Evolutionary conservation across 2,888 invertebrate genomes (phyloP).

Genomic region (Petrophora chlorosata): DNA sequence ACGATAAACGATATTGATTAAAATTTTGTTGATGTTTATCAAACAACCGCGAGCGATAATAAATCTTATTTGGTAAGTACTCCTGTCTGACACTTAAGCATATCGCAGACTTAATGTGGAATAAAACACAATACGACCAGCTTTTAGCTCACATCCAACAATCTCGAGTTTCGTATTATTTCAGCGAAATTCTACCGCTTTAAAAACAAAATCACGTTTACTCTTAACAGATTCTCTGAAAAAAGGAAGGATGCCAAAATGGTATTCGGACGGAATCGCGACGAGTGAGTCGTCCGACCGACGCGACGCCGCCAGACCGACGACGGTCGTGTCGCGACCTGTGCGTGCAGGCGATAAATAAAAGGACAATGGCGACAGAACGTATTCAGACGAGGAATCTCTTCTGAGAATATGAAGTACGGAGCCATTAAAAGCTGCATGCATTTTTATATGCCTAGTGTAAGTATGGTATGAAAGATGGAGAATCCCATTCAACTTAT

Average conservation of each 20-base stretch:
- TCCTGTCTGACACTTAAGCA: no score
- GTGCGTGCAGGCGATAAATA: background rate
- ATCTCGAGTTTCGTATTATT: background rate
- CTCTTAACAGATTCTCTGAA: background rate
- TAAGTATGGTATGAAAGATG: background rate
- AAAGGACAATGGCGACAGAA: slow-evolving; percentile 4
- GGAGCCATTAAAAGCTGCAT: slow-evolving; percentile 3
- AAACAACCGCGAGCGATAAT: no score
- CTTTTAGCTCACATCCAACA: background rate
- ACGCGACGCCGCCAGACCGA: background rate
- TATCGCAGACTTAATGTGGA: no score
- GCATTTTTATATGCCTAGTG: background rate
- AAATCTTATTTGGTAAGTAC: no score
- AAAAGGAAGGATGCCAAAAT: background rate
- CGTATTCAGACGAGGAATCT: slow-evolving; percentile 1
- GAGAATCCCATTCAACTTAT: background rate
- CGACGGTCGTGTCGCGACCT: background rate
- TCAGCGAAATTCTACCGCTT: background rate
- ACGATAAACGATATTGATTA: no score
- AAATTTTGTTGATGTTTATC: no score
- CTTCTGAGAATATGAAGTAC: slow-evolving; percentile 2
- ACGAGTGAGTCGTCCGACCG: background rate
- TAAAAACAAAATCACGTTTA: slow-evolving; percentile 6
- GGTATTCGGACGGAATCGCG: background rate
- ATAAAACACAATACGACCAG: no score